These are phyloP conservation scores for Panorpa germanica DNA, from an alignment of 2,888 invertebrate species.

Conservation along the genomic window DNA sequence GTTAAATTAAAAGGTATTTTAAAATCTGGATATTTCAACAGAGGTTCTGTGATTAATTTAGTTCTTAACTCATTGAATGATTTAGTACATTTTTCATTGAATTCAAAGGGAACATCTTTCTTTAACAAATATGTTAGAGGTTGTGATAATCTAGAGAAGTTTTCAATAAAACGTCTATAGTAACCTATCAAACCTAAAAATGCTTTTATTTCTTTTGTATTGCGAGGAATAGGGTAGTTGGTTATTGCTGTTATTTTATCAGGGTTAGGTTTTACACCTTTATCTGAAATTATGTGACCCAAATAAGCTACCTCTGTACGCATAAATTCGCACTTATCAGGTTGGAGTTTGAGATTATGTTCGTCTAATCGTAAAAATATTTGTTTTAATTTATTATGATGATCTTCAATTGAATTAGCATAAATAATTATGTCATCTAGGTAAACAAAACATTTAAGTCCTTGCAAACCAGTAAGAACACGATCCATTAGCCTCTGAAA, in stretches of 20 bases:
- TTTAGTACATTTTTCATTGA: conserved; percentile 10
- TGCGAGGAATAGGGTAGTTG: conserved; percentile 14
- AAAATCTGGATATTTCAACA: no score
- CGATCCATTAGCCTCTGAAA: conserved; percentile 21
- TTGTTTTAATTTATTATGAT: conserved; percentile 10
- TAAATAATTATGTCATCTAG: conserved; percentile 19
- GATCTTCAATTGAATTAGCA: conserved; percentile 13
- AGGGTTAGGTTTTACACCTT: conserved; percentile 15
- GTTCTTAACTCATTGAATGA: no score
- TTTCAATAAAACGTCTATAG: conserved; percentile 19
- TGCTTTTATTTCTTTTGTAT: conserved; percentile 14
- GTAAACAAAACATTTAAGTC: conserved; percentile 17
- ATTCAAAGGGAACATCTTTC: conserved; percentile 11
- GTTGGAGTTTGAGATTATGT: conserved; percentile 12
- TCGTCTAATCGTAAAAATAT: conserved; percentile 11
- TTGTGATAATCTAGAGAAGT: conserved; percentile 16
- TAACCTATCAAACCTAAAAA: conserved; percentile 20
- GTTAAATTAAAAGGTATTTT: no score
- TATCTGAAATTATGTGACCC: conserved; percentile 16
- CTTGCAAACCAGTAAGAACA: conserved; percentile 18
- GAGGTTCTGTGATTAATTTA: no score
- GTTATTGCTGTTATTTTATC: conserved; percentile 15
- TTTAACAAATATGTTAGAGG: conserved; percentile 15
- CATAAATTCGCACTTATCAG: conserved; percentile 14
- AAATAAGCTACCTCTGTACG: conserved; percentile 15